A percentile compares a stretch with the other conserved stretches of the same genome.
These are phyloP conservation scores for Cabera pusaria DNA, from an alignment of 2,888 invertebrate species.

Conservation along the genomic window DNA sequence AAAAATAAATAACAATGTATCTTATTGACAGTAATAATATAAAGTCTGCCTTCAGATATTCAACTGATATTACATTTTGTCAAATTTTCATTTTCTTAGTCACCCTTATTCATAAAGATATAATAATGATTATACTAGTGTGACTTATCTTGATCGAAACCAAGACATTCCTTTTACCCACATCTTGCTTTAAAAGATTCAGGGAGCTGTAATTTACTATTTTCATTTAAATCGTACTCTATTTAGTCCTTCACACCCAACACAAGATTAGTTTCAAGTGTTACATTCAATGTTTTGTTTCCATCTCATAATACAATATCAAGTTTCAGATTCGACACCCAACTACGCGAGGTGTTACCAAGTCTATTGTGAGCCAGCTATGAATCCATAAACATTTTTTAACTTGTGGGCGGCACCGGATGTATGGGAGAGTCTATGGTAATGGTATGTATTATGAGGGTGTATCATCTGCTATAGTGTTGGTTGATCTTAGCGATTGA, in stretches of 20 bases:
- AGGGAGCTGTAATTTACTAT: too few relatives aligned
- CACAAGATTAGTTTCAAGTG: neutral
- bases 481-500: conserved; percentile 11
- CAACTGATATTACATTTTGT: too few relatives aligned
- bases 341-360: conserved; percentile 33
- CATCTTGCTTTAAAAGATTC: too few relatives aligned
- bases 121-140: too few relatives aligned
- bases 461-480: conserved; percentile 6
- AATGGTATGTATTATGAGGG: conserved; percentile 25
- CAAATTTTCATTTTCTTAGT: too few relatives aligned
- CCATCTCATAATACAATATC: conserved; percentile 33
- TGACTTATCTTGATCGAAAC: too few relatives aligned
- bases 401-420: conserved; percentile 44
- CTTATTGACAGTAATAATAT: too few relatives aligned
- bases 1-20: too few relatives aligned
- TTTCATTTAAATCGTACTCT: too few relatives aligned
- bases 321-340: conserved; percentile 31
- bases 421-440: conserved; percentile 39
- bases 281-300: neutral
- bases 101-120: too few relatives aligned
- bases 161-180: too few relatives aligned
- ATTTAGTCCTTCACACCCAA: neutral
- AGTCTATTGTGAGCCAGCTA: conserved; percentile 28
- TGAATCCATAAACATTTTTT: conserved; percentile 36
- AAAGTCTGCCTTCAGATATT: too few relatives aligned